Evolutionary conservation across 2,888 invertebrate species (phyloP), one percentile per base, ranked within the genome.

Genomic region (Junonia oenone): DNA sequence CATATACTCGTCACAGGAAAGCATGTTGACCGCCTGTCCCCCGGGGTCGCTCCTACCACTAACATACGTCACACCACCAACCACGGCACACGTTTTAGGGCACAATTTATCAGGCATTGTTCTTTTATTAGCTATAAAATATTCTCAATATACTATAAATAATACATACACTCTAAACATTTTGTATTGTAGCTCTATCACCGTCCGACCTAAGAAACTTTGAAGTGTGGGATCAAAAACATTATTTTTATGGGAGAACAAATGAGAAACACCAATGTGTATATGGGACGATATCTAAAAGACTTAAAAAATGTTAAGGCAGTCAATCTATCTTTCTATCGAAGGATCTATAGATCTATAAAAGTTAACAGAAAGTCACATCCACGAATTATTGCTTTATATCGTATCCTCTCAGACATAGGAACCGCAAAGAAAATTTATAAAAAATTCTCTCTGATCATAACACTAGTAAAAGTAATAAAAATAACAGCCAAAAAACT

Each of bases 341-440:
- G 75, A 76, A 76, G 73, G 48, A 64, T 63, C 57, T 71, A 69
- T 67, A 65, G 62, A 71, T 68, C 69, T 68, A 68, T 80, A 65
- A 63, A 66, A 55, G 57, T 61, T 61, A 63, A 61, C 66, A 70
- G 69, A 75, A 74, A 66, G 61, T 85, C 89, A 89, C 89, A 89
- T 87, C 88, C 88, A 79, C 77, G 64, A 67, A 75, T 88, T 89
- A 89, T 89, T 89, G 88, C 89, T 89, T 78, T 76, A 66, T 65
- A 73, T 75, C 66, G 59, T 62, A 66, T 66, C 70, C 66, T 72
- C 67, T 75, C 70, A 67, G 68, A 69, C 69, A 65, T 77, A 80
- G 82, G 82, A 81, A 83, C 75, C 69, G 76, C 78, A 75, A 71
- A 73, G 64, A 55, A 61, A 70, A 69, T 64, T 55, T 56, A 51